Evolutionary conservation across 2,113 vertebrate species (phyloP).

Genomic region (Triplophysa rosa): DNA sequence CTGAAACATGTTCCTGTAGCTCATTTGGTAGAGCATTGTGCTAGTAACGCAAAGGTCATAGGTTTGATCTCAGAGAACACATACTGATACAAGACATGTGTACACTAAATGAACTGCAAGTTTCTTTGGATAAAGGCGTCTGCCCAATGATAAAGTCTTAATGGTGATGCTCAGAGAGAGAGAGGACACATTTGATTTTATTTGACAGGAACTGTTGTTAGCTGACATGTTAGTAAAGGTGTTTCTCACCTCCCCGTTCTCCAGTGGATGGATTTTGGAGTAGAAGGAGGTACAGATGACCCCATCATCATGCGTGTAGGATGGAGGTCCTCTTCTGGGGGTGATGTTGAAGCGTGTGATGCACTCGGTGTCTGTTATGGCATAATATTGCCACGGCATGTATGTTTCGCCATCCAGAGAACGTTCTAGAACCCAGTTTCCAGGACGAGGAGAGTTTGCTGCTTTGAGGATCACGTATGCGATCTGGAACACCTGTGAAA

Average conservation of each 20-base stretch:
- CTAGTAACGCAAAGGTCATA: no score
- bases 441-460: conserved; percentile 93
- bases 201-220: background rate
- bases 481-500: conserved; percentile 89
- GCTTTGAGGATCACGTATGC: conserved; percentile 95
- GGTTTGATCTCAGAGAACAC: no score
- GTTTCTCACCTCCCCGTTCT: conserved; percentile 92
- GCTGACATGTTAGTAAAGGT: background rate
- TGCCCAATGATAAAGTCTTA: no score
- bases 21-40: no score
- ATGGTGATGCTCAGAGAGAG: no score
- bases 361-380: conserved; percentile 92
- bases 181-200: conserved; percentile 40
- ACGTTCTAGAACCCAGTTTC: conserved; percentile 95
- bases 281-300: conserved; percentile 98
- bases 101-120: no score
- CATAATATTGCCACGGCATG: conserved; percentile 94
- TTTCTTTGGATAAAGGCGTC: no score
- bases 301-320: conserved; percentile 89
- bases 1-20: no score
- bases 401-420: conserved; percentile 84
- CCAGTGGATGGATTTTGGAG: conserved; percentile 94
- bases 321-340: conserved; percentile 85
- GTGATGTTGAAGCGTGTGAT: conserved; percentile 86
- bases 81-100: no score